Evolutionary conservation across 2,888 invertebrate genomes (phyloP).

Genomic region (Endotricha flammealis): DNA sequence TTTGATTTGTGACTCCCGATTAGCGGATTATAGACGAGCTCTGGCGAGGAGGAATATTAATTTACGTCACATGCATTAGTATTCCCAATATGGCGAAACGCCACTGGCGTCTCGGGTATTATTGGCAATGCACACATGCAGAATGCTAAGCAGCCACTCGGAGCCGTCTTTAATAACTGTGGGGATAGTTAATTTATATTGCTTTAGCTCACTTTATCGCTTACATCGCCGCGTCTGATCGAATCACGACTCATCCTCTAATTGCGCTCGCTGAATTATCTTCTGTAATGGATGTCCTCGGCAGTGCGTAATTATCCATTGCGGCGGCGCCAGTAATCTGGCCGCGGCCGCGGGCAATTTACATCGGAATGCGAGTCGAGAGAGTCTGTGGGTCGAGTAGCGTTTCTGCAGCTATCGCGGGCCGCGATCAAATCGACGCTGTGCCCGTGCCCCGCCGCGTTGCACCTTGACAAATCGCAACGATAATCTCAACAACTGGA

Average conservation of each 20-base stretch:
- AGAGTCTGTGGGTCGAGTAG: constrained; percentile 52
- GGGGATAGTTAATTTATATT: constrained; percentile 46
- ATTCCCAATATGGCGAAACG: constrained; percentile 33
- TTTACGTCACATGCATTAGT: constrained; percentile 18
- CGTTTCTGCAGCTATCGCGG: constrained; percentile 54
- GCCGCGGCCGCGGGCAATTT: constrained; percentile 53
- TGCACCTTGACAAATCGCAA: constrained; percentile 48
- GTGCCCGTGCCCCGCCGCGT: constrained; percentile 24
- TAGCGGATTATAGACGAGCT: constrained; percentile 18
- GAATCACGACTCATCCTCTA: constrained; percentile 58
- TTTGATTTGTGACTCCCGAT: constrained; percentile 32
- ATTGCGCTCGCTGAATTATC: constrained; percentile 64
- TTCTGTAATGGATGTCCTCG: constrained; percentile 67
- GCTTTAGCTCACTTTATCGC: constrained; percentile 37
- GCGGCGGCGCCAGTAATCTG: constrained; percentile 64
- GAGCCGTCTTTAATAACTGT: constrained; percentile 40
- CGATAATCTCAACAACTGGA: constrained; percentile 35
- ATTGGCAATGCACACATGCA: constrained; percentile 27
- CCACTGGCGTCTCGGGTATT: constrained; percentile 34
- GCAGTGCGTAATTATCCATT: constrained; percentile 58
- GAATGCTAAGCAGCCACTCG: constrained; percentile 44
- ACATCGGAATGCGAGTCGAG: constrained; percentile 54
- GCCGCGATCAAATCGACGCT: constrained; percentile 35
- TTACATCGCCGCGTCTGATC: constrained; percentile 35
- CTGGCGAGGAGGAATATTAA: constrained; percentile 12